Conservation (phyloP, 2,797 vertebrate species). For the Pempheris klunzingeri region DNA sequence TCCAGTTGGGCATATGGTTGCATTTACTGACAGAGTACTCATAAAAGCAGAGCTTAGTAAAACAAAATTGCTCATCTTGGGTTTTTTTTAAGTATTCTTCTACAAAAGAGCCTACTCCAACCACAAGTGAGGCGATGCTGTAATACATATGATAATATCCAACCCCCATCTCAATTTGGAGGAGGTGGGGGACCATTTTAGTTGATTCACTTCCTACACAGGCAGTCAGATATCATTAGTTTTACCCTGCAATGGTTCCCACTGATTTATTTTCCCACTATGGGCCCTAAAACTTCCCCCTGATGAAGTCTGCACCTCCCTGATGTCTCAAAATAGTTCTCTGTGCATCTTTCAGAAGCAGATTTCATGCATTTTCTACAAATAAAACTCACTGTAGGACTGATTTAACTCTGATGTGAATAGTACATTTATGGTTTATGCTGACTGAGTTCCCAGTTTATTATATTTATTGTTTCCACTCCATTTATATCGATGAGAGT, state of each 20-base stretch:
- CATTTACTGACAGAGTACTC: slow-evolving; percentile 75
- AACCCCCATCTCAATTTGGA: slow-evolving; percentile 61
- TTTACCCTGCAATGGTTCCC: slow-evolving; percentile 49
- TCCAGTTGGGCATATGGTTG: slow-evolving; percentile 80
- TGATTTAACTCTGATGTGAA: not conserved
- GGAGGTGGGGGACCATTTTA: slow-evolving; percentile 59
- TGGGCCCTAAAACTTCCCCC: slow-evolving; percentile 42
- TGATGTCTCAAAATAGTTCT: slow-evolving; percentile 8
- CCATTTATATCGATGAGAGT: not conserved
- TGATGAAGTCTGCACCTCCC: slow-evolving; percentile 19
- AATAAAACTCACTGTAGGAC: slow-evolving; percentile 26
- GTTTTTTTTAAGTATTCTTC: slow-evolving; percentile 69
- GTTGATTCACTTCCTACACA: slow-evolving; percentile 71
- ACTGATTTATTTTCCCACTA: slow-evolving; percentile 63
- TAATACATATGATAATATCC: slow-evolving; percentile 74
- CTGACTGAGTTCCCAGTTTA: not conserved
- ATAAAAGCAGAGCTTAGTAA: slow-evolving; percentile 77
- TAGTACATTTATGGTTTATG: slow-evolving; percentile 2
- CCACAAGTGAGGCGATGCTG: slow-evolving; percentile 73
- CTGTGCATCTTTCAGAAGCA: slow-evolving; percentile 44
- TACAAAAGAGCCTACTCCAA: slow-evolving; percentile 62
- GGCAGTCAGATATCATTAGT: slow-evolving; percentile 71
- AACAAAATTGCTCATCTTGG: slow-evolving; percentile 79
- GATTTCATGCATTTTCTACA: slow-evolving; percentile 21
- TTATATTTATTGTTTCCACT: not conserved